These are phyloP conservation scores for Athene noctua DNA, from an alignment of 2,113 vertebrate species.

Conservation along the genomic window DNA sequence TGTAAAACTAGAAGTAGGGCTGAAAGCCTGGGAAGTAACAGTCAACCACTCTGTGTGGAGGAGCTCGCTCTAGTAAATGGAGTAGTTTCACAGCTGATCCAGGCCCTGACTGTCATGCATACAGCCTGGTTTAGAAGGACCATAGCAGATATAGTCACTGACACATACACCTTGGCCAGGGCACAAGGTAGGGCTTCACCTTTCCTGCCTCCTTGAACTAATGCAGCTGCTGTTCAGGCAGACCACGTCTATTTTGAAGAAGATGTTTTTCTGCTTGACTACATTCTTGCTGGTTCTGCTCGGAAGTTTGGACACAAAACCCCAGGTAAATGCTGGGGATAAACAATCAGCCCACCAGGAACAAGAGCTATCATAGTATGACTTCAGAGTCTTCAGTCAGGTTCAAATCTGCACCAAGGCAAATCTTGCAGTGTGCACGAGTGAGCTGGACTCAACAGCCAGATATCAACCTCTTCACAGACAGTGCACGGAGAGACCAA, in stretches of 20 bases:
- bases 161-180: neutral
- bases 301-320: neutral
- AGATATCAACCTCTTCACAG: neutral
- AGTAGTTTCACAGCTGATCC: neutral
- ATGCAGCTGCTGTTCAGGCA: neutral
- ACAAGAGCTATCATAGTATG: neutral
- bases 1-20: neutral
- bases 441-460: neutral
- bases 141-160: neutral
- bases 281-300: neutral
- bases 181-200: neutral
- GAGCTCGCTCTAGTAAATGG: neutral
- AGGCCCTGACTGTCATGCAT: neutral
- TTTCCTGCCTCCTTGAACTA: neutral
- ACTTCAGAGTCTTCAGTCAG: neutral
- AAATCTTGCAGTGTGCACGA: rapidly evolving
- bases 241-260: rapidly evolving
- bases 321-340: neutral
- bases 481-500: neutral
- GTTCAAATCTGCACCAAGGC: neutral
- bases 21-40: neutral
- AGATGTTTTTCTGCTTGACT: neutral
- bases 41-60: neutral
- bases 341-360: neutral
- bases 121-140: neutral